phyloP scores from a whole-genome alignment of 1,140 invertebrate genomes.

The Pogonomyrmex barbatus region DNA sequence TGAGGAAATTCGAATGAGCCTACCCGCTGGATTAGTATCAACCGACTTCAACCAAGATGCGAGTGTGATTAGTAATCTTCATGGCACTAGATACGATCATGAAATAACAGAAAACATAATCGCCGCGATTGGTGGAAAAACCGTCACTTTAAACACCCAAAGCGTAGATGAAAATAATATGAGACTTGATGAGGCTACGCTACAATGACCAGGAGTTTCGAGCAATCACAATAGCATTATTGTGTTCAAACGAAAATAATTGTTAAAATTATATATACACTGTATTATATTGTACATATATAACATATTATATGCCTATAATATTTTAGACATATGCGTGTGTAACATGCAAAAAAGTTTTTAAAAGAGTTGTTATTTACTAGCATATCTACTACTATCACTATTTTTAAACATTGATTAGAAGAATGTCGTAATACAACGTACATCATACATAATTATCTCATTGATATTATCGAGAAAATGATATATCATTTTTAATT shows the following conservation, averaged over 20 bases:
- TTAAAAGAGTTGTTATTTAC: neutral
- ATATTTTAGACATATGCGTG: conserved; percentile 11
- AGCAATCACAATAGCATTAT: conserved; percentile 47
- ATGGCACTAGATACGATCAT: conserved; percentile 80
- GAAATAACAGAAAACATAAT: conserved; percentile 81
- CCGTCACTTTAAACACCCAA: conserved; percentile 71
- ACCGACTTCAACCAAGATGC: conserved; percentile 76
- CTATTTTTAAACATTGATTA: neutral
- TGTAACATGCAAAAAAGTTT: neutral
- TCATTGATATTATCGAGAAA: conserved; percentile 2
- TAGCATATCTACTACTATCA: neutral
- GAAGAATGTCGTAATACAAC: conserved; percentile 8
- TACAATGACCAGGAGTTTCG: conserved; percentile 20
- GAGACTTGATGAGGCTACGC: conserved; percentile 17
- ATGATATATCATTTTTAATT: neutral
- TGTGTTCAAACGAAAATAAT: conserved; percentile 47
- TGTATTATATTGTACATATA: conserved; percentile 19
- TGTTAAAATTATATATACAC: conserved; percentile 12
- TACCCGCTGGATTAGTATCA: conserved; percentile 77
- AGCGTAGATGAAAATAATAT: conserved; percentile 78
- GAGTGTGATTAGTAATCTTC: conserved; percentile 82
- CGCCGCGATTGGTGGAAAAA: conserved; percentile 81
- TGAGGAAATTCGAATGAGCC: conserved; percentile 81
- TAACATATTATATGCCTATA: conserved; percentile 8
- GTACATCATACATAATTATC: neutral